Evolutionary conservation across 2,888 invertebrate species (phyloP).

Genomic region (Rotaria macrura): DNA sequence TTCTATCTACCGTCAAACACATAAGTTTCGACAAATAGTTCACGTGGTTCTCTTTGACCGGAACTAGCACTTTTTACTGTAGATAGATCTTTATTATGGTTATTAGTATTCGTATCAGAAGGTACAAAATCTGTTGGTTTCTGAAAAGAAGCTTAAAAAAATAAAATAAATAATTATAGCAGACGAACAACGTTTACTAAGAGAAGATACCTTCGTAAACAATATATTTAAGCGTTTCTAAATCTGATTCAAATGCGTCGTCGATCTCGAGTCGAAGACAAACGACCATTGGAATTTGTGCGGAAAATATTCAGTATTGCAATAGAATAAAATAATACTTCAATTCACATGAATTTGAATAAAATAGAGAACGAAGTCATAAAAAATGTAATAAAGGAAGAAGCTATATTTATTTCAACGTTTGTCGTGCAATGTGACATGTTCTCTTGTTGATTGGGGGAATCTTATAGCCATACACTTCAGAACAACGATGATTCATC

Average conservation of each 20-base stretch:
- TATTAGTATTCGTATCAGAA: neutral
- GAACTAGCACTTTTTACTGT: neutral
- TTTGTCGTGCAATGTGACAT: too few species aligned
- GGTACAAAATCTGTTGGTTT: neutral
- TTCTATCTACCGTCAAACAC: neutral
- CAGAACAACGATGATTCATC: too few species aligned
- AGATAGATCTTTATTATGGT: neutral
- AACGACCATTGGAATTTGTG: neutral
- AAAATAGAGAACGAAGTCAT: too few species aligned
- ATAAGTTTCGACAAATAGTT: neutral
- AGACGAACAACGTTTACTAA: neutral
- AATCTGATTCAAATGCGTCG: neutral
- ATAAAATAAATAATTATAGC: neutral
- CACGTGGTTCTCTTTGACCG: neutral
- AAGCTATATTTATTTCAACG: too few species aligned
- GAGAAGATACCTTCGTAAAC: neutral
- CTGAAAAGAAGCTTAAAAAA: neutral
- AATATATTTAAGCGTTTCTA: neutral
- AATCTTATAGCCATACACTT: too few species aligned
- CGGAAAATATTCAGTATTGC: neutral
- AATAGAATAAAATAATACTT: too few species aligned
- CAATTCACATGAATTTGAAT: too few species aligned
- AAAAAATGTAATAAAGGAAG: too few species aligned
- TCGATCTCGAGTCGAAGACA: neutral
- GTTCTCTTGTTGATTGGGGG: too few species aligned